phyloP scores from a whole-genome alignment of 2,113 vertebrate genomes.

The Stigmatopora nigra region DNA sequence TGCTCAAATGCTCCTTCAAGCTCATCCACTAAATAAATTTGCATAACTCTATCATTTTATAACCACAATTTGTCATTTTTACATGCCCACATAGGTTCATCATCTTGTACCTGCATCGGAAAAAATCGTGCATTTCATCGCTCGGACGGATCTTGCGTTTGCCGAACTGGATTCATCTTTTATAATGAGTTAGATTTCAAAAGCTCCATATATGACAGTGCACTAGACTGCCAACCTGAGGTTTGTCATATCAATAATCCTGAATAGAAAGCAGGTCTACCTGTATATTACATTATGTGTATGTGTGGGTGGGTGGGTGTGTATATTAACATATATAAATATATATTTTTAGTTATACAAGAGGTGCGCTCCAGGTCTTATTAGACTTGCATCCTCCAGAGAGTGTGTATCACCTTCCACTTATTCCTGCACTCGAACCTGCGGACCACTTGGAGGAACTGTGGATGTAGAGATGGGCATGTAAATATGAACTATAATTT shows the following conservation, averaged over 20 bases:
- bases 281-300: background rate
- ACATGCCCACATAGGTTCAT: conserved; percentile 66
- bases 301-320: conserved; percentile 26
- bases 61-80: background rate
- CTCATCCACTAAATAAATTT: background rate
- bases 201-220: conserved; percentile 67
- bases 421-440: conserved; percentile 73
- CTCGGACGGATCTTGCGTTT: conserved; percentile 85
- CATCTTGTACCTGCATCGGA: conserved; percentile 76
- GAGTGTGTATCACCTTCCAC: conserved; percentile 67
- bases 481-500: conserved; percentile 63
- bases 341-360: conserved; percentile 67
- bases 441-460: conserved; percentile 70
- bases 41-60: background rate
- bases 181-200: conserved; percentile 75
- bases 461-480: conserved; percentile 80
- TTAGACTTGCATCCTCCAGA: conserved; percentile 76
- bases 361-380: conserved; percentile 71
- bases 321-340: background rate
- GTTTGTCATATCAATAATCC: conserved; percentile 50
- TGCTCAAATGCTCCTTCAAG: background rate
- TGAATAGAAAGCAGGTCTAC: background rate
- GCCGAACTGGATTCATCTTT: conserved; percentile 78
- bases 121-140: conserved; percentile 85
- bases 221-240: conserved; percentile 81